These are phyloP conservation scores for Sympetrum striolatum DNA, from an alignment of 2,888 invertebrate species.

Conservation along the genomic window DNA sequence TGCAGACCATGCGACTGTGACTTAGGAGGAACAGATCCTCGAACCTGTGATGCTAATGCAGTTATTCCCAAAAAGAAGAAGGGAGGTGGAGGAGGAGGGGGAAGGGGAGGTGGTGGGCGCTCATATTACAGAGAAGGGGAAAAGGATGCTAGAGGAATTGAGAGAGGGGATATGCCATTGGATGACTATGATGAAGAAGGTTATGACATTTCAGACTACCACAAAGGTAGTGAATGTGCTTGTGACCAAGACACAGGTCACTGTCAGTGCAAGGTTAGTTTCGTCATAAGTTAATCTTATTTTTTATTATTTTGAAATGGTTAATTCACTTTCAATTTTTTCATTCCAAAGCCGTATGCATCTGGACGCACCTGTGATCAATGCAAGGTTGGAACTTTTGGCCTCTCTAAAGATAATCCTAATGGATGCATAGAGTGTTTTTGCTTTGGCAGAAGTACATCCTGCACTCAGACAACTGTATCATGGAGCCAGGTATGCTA, in stretches of 20 bases:
- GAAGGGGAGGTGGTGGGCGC: slow-evolving; percentile 58
- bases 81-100: neutral
- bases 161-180: slow-evolving; percentile 26
- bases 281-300: neutral
- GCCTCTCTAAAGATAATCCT: slow-evolving; percentile 76
- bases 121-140: neutral
- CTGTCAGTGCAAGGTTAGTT: slow-evolving; percentile 85
- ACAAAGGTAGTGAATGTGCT: slow-evolving; percentile 26
- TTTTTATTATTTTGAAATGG: neutral
- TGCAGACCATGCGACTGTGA: slow-evolving; percentile 88
- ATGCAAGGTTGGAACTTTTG: slow-evolving; percentile 87
- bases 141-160: slow-evolving; percentile 9
- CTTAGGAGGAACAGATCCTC: slow-evolving; percentile 70
- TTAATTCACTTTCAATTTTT: neutral
- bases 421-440: slow-evolving; percentile 94
- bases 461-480: slow-evolving; percentile 81
- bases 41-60: slow-evolving; percentile 56
- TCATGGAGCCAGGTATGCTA: slow-evolving; percentile 77
- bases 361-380: slow-evolving; percentile 82
- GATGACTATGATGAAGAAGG: slow-evolving; percentile 38
- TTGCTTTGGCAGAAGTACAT: slow-evolving; percentile 87
- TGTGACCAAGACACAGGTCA: slow-evolving; percentile 68
- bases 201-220: neutral
- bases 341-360: slow-evolving; percentile 72
- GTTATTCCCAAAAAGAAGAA: neutral